These are phyloP conservation scores for Dasyurus viverrinus DNA, from an alignment of 2,113 vertebrate genomes.

Conservation along the genomic window DNA sequence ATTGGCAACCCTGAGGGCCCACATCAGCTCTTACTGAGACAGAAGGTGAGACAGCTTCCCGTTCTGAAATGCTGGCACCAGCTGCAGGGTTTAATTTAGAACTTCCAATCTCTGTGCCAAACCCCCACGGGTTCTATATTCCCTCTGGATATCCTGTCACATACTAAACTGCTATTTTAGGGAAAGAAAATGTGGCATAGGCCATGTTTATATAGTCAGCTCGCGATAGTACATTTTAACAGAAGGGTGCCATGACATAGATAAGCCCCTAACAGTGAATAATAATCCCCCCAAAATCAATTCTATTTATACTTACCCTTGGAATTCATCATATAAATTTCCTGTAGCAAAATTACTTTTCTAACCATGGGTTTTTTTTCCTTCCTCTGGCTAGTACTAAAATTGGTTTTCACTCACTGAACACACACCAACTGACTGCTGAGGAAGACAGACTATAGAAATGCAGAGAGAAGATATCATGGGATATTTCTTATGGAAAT, in stretches of 20 bases:
- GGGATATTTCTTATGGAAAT: background rate
- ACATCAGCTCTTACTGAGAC: background rate
- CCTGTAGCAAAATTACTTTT: background rate
- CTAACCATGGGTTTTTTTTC: background rate
- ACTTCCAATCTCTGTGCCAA: background rate
- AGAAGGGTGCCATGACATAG: conserved; percentile 24
- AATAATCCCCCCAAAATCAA: conserved; percentile 23
- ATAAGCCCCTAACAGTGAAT: conserved; percentile 6
- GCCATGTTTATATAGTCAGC: background rate
- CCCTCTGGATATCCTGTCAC: background rate
- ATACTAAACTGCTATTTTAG: background rate
- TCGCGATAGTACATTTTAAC: background rate
- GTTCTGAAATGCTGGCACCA: background rate
- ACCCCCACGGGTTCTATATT: too few relatives aligned
- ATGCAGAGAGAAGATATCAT: background rate
- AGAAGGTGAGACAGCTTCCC: background rate
- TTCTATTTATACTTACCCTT: conserved; percentile 38
- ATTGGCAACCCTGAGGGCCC: background rate
- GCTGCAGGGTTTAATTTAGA: conserved; percentile 17
- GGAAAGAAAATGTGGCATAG: conserved; percentile 24
- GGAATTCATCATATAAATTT: conserved; percentile 2
- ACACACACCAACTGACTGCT: background rate
- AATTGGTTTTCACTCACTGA: background rate
- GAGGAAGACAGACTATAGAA: background rate
- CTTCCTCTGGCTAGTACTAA: background rate